Conservation (phyloP, 2,888 invertebrate species). For the Thecocarcelia acutangulata region DNA sequence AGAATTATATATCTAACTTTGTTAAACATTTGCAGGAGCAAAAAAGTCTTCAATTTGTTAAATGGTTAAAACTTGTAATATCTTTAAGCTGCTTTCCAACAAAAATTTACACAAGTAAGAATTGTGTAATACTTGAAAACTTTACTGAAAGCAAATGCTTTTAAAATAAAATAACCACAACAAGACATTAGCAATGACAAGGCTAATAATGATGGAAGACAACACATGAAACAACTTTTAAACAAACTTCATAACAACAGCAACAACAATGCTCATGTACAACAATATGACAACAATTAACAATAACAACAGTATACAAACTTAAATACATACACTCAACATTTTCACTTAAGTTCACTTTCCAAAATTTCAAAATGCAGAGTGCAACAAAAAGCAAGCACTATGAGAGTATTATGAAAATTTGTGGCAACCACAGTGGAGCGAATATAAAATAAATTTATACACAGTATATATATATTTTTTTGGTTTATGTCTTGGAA, state of each 20-base stretch:
- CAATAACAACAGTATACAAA: neutral
- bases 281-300: constrained; percentile 25
- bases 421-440: constrained; percentile 50
- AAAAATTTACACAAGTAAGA: too few species aligned
- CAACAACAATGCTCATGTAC: neutral
- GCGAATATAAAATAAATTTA: constrained; percentile 32
- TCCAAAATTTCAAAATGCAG: constrained; percentile 36
- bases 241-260: constrained; percentile 19
- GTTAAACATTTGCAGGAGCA: too few species aligned
- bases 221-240: constrained; percentile 56
- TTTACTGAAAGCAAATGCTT: too few species aligned
- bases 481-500: constrained; percentile 9
- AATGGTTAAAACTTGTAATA: too few species aligned
- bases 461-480: neutral
- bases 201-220: constrained; percentile 49
- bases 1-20: too few species aligned
- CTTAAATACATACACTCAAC: neutral
- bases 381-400: constrained; percentile 4
- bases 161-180: neutral
- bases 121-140: neutral
- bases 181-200: constrained; percentile 50
- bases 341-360: constrained; percentile 53
- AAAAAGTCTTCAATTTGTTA: too few species aligned
- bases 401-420: neutral
- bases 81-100: too few species aligned